phyloP scores from a whole-genome alignment of 2,113 vertebrate genomes.

The Lontra canadensis region DNA sequence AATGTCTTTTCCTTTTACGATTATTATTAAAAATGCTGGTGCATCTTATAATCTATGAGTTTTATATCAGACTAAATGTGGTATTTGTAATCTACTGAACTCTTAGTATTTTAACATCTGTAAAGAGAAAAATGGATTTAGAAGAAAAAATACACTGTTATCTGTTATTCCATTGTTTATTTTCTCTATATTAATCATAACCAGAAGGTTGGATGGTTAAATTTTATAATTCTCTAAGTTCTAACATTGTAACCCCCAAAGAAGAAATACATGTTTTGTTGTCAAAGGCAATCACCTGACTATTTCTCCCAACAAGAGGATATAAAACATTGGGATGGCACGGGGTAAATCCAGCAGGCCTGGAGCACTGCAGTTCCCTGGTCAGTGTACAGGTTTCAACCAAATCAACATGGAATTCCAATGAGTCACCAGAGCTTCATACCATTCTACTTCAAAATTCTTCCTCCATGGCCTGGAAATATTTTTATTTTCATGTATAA shows the following conservation, averaged over 20 bases:
- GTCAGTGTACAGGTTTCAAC: not conserved
- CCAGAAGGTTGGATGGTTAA: not conserved
- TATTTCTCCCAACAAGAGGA: not conserved
- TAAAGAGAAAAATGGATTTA: not conserved
- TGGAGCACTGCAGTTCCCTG: too few relatives aligned
- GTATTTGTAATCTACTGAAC: not conserved
- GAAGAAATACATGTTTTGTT: not conserved
- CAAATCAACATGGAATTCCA: not conserved
- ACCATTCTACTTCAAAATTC: not conserved
- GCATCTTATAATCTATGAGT: not conserved
- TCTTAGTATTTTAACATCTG: not conserved
- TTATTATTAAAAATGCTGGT: not conserved
- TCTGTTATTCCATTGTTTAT: not conserved
- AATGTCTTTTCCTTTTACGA: not conserved
- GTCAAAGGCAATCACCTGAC: not conserved
- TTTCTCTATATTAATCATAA: not conserved
- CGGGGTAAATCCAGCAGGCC: not conserved
- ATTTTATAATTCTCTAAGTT: not conserved
- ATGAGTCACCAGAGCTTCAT: not conserved
- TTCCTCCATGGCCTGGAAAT: not conserved
- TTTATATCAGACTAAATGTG: not conserved
- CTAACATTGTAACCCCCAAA: not conserved
- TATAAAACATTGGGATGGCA: not conserved
- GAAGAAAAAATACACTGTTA: not conserved
- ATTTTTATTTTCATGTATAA: not conserved